A percentile compares a stretch with the other conserved stretches of the same genome.
phyloP scores from a whole-genome alignment of 2,888 invertebrate species.

The Copidosoma aretas region DNA sequence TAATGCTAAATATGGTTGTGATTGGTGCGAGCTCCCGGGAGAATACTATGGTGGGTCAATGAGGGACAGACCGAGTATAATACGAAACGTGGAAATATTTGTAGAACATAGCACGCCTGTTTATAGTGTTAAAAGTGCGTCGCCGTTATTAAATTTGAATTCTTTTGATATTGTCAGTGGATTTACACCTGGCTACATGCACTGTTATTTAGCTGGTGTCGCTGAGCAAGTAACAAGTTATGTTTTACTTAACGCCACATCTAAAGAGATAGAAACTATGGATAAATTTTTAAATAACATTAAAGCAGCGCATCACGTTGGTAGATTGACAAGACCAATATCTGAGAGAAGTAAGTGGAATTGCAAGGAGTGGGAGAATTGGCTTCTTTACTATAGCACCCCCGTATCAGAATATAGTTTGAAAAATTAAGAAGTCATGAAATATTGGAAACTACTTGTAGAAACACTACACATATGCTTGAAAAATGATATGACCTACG shows the following conservation, averaged over 20 bases:
- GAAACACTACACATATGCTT: slow-evolving; percentile 7
- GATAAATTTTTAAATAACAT: slow-evolving; percentile 14
- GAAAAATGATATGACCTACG: slow-evolving; percentile 19
- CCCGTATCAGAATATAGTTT: neutral
- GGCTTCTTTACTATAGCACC: slow-evolving; percentile 9
- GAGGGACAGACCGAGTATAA: neutral
- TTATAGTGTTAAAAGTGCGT: slow-evolving; percentile 7
- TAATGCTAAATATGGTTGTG: slow-evolving; percentile 16
- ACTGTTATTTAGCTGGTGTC: slow-evolving; percentile 26
- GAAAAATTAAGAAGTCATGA: slow-evolving; percentile 6
- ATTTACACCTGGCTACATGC: slow-evolving; percentile 34
- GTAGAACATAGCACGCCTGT: neutral
- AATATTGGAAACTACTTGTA: slow-evolving; percentile 12
- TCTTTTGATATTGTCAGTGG: slow-evolving; percentile 36
- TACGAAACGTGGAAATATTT: neutral
- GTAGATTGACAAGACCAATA: slow-evolving; percentile 27
- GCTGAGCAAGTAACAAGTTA: slow-evolving; percentile 18
- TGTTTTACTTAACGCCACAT: neutral
- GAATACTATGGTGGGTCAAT: neutral
- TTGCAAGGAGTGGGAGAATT: slow-evolving; percentile 15
- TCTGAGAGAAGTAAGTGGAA: slow-evolving; percentile 20
- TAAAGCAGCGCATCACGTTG: slow-evolving; percentile 25
- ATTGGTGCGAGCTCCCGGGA: slow-evolving; percentile 14
- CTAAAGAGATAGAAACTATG: slow-evolving; percentile 1
- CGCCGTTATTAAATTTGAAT: slow-evolving; percentile 23